Base-by-base conservation (phyloP, 2,113 vertebrate genomes). In the Hoplias malabaricus region DNA sequence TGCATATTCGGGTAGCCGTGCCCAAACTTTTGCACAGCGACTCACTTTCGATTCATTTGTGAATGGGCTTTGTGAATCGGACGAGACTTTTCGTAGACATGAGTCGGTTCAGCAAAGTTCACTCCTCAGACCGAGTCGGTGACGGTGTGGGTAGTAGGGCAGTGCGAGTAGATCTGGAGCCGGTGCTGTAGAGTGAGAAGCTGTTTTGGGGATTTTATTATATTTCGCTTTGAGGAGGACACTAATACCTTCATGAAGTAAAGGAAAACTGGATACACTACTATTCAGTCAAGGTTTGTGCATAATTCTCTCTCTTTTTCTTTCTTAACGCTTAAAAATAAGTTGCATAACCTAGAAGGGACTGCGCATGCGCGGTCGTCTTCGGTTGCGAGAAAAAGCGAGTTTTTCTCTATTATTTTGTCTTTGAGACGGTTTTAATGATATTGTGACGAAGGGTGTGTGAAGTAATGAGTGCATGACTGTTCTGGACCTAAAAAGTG, bases 291-390 rank as follows among this genome's bases (percentile, higher is more conserved):
- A 85, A 91, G 91, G 89, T 91, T 42, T 57, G 90, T 84, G n/a
- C 23, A 75, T 75, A 57, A 14, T 68, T 21, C n/a, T 1, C 23
- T 46, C 0, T 0, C 27, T 16, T 12, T 50, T 69, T 0, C 5
- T 23, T n/a, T 67, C 4, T 14, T 16, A 8, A 61, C 66, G 31
- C n/a, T 5, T 31, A 1, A 16, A 83, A 67, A 86, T 72, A 83
- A 66, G 25, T 91, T 92, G 88, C 88, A 71, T 92, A 91, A 91
- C 83, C 0, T 21, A 65, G 34, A 1, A 1, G 0, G 3, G 2
- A 66, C 0, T 86, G 89, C 90, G 90, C 91, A 91, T 89, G 90
- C 88, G 87, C 83, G 0, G 25, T 1, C 1, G 0, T 1, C 10
- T 23, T 38, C 0, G 42, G 3, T 34, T 61, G 85, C 85, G 84